These are phyloP conservation scores for Herpailurus yagouaroundi DNA, from an alignment of 2,113 vertebrate species.

Conservation along the genomic window DNA sequence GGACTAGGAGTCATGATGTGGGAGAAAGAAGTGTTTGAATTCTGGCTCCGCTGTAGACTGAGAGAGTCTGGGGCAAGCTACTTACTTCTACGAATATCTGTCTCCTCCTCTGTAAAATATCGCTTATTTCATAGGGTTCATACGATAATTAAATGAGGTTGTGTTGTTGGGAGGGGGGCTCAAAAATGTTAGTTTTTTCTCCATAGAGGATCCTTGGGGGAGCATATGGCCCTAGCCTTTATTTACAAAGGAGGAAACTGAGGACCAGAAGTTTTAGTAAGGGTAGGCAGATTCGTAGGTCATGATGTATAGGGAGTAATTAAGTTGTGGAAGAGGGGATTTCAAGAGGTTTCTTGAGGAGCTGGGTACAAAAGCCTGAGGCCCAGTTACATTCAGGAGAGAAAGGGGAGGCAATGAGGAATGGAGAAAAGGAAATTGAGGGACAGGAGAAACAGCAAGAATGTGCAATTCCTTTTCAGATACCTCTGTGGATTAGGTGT, in stretches of 20 bases:
- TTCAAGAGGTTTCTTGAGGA: accelerated
- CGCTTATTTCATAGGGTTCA: not conserved
- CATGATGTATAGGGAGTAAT: not conserved
- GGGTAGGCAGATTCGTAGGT: not conserved
- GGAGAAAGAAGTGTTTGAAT: not conserved
- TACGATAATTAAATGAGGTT: not conserved
- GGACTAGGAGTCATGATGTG: not conserved
- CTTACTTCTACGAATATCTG: not conserved
- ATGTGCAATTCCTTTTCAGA: not conserved
- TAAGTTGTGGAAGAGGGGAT: not conserved
- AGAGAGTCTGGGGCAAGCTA: not conserved
- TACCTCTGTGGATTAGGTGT: constrained; percentile 90
- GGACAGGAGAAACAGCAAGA: not conserved
- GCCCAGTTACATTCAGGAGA: not conserved
- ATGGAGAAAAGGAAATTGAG: not conserved
- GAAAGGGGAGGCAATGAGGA: not conserved
- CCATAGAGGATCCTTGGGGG: not conserved
- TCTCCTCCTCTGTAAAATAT: not conserved
- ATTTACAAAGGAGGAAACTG: not conserved
- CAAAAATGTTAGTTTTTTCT: not conserved
- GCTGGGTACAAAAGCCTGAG: not conserved
- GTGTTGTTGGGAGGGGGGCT: not conserved
- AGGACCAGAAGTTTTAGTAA: not conserved
- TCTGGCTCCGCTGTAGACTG: not conserved
- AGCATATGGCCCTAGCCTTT: not conserved